Conservation (phyloP, 2,888 invertebrate species). For the Graphium colonna region DNA sequence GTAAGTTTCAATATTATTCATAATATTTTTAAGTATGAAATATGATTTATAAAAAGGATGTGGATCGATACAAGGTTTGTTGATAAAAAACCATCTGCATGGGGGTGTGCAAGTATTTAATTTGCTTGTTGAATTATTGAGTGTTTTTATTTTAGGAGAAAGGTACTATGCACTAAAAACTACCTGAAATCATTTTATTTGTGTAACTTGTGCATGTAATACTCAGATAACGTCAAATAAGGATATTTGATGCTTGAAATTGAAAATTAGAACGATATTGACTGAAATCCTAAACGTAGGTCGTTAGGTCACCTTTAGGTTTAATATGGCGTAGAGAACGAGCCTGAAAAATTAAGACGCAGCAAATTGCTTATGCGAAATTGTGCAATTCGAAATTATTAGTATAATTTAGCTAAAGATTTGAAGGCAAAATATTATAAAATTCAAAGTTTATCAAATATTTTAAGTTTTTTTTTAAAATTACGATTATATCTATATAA, state of each 20-base stretch:
- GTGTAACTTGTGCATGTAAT: no score
- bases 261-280: neutral
- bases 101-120: neutral
- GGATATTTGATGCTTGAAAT: neutral
- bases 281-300: conserved; percentile 1
- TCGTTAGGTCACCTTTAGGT: conserved; percentile 7
- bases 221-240: no score
- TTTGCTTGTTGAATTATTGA: neutral
- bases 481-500: no score
- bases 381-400: neutral
- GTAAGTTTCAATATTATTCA: conserved; percentile 3
- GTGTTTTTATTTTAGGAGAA: neutral
- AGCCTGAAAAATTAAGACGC: neutral
- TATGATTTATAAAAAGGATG: no score
- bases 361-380: neutral
- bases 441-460: no score
- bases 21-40: neutral
- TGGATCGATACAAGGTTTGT: no score
- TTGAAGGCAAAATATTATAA: neutral
- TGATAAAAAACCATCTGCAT: no score
- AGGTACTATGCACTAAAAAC: neutral
- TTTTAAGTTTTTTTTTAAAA: no score
- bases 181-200: neutral
- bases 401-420: neutral
- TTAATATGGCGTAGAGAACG: neutral